phyloP scores from a whole-genome alignment of 1,140 invertebrate species.

The Conopomorpha cramerella region DNA sequence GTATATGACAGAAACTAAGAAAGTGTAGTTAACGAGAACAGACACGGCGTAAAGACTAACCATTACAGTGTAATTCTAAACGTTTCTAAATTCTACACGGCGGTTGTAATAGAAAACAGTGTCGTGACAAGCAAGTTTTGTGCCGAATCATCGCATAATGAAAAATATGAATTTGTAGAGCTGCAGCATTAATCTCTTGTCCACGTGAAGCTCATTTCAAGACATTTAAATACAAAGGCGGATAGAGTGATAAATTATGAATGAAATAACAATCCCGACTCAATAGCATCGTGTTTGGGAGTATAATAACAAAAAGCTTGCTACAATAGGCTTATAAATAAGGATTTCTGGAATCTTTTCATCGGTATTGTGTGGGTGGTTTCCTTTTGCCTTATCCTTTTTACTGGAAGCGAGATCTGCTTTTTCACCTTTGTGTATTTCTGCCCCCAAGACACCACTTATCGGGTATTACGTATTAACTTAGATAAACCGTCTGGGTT shows the following conservation, averaged over 20 bases:
- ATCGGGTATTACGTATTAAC: too few relatives aligned
- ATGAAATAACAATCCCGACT: constrained; percentile 37
- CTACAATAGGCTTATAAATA: constrained; percentile 47
- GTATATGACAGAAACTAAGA: too few relatives aligned
- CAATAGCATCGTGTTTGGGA: constrained; percentile 31
- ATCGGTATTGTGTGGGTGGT: constrained; percentile 26
- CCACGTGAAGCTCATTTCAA: constrained; percentile 25
- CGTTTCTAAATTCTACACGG: too few relatives aligned
- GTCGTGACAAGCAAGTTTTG: constrained; percentile 27
- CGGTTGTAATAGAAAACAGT: constrained; percentile 27
- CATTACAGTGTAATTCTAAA: too few relatives aligned
- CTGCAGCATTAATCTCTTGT: constrained; percentile 30
- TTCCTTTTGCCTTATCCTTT: too few relatives aligned
- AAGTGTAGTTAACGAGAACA: too few relatives aligned
- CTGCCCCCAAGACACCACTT: too few relatives aligned
- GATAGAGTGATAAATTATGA: constrained; percentile 47
- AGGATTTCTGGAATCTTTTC: constrained; percentile 32
- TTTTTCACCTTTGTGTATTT: too few relatives aligned
- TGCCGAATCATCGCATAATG: constrained; percentile 38
- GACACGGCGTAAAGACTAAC: too few relatives aligned
- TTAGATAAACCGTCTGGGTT: too few relatives aligned
- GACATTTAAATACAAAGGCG: constrained; percentile 45
- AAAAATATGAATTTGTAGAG: constrained; percentile 30
- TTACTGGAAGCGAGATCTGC: too few relatives aligned
- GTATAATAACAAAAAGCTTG: constrained; percentile 27